Percentiles rank a stretch among this genome's conserved stretches.
phyloP scores from a whole-genome alignment of 2,113 vertebrate species.

The Bufo bufo region DNA sequence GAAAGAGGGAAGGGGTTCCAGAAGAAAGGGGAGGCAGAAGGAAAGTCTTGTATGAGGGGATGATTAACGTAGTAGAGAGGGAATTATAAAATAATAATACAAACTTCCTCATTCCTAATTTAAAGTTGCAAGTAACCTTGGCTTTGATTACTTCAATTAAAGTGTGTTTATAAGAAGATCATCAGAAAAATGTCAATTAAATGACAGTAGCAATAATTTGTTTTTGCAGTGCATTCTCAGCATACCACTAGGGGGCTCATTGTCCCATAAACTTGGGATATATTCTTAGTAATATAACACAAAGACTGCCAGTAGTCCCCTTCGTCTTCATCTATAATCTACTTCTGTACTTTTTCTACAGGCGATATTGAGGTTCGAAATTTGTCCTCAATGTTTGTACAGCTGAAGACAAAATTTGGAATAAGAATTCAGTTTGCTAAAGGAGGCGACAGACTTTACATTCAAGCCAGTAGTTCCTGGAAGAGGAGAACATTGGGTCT shows the following conservation, averaged over 20 bases:
- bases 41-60: no score
- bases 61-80: no score
- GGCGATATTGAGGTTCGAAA: slow-evolving; percentile 83
- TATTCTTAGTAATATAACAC: no score
- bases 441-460: slow-evolving; percentile 86
- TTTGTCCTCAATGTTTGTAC: slow-evolving; percentile 89
- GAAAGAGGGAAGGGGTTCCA: no score
- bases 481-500: slow-evolving; percentile 87
- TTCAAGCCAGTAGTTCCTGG: slow-evolving; percentile 86
- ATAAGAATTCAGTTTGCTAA: slow-evolving; percentile 87
- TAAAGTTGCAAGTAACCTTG: neutral
- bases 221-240: neutral
- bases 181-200: neutral
- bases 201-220: neutral
- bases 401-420: slow-evolving; percentile 87
- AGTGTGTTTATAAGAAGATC: neutral
- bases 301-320: neutral
- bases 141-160: no score
- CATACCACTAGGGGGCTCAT: neutral
- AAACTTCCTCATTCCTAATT: neutral
- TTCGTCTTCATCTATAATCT: neutral
- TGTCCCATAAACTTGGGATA: neutral
- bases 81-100: neutral
- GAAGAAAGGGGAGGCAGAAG: no score
- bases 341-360: slow-evolving; percentile 60